Conservation (phyloP, 2,797 vertebrate genomes). For the Bufotes viridis region DNA sequence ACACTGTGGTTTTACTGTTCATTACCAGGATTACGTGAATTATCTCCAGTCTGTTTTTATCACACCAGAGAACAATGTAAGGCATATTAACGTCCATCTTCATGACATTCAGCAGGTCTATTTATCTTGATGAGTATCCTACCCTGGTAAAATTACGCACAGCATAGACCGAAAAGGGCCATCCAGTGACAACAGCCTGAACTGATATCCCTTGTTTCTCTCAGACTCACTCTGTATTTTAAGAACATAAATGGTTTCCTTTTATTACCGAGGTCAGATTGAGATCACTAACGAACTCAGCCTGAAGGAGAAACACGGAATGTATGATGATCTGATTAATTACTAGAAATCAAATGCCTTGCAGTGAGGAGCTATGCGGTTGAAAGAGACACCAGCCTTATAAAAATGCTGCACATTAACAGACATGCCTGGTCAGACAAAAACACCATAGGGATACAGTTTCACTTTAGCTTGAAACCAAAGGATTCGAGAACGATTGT, state of each 20-base stretch:
- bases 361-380: constrained; percentile 69
- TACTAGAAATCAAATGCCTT: constrained; percentile 80
- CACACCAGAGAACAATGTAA: constrained; percentile 47
- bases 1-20: constrained; percentile 24
- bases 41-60: constrained; percentile 34
- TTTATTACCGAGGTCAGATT: constrained; percentile 74
- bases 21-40: constrained; percentile 47
- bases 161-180: constrained; percentile 35
- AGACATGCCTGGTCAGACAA: constrained; percentile 67
- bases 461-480: constrained; percentile 72
- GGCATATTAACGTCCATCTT: constrained; percentile 46
- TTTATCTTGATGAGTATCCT: constrained; percentile 48
- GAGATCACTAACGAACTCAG: constrained; percentile 73
- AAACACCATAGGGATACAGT: constrained; percentile 69
- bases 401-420: constrained; percentile 66
- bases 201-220: constrained; percentile 66
- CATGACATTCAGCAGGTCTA: constrained; percentile 32
- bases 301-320: constrained; percentile 73
- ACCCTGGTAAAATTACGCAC: constrained; percentile 37
- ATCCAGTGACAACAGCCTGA: constrained; percentile 24
- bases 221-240: constrained; percentile 67
- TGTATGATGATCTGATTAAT: constrained; percentile 80
- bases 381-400: constrained; percentile 67
- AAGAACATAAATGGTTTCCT: constrained; percentile 71
- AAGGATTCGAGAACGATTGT: constrained; percentile 73